Evolutionary conservation across 2,888 invertebrate genomes (phyloP), one percentile per base, ranked within the genome.

Genomic region (Campoplex nolae): DNA sequence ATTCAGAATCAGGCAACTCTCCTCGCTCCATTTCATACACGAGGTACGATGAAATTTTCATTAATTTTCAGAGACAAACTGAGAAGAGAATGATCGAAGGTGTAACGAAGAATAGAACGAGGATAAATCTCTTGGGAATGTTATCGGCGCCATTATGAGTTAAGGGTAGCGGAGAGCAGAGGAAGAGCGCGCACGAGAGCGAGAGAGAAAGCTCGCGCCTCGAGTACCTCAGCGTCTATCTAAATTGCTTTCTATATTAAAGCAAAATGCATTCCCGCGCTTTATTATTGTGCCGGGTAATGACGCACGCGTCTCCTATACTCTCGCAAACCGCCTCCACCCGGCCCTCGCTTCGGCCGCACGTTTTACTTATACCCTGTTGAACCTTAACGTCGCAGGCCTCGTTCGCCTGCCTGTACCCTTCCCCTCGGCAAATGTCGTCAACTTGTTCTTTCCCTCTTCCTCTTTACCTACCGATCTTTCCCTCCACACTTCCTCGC

Each of bases 211-310:
- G 42, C n/a, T 16, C 51, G 18, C 51, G 18, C 32, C 81, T 54
- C 81, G 76, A 51, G 73, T 82, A 62, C 80, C 79, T 81, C 73
- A 54, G 38, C 78, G 73, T 88, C 89, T 91, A 91, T 91, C 91
- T 89, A 90, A 91, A 92, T 90, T 90, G 91, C 90, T 91, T 90
- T 92, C 91, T 90, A 89, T 90, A 91, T 92, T 90, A 89, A 91
- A 90, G 91, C 89, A 89, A 91, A 90, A 90, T 88, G 91, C 90
- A 90, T 91, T 91, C 89, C 89, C 88, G 73, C 87, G 88, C 88
- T 91, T 90, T 90, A 91, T 91, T 90, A 90, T 92, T 88, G 88
- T 88, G 23, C 62, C 88, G 79, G 65, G 76, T 89, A 90, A 91
- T 88, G 89, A 88, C 87, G 85, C 83, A 79, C 68, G 78, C 68